phyloP scores from a whole-genome alignment of 2,113 vertebrate species.

The Dinomys branickii region DNA sequence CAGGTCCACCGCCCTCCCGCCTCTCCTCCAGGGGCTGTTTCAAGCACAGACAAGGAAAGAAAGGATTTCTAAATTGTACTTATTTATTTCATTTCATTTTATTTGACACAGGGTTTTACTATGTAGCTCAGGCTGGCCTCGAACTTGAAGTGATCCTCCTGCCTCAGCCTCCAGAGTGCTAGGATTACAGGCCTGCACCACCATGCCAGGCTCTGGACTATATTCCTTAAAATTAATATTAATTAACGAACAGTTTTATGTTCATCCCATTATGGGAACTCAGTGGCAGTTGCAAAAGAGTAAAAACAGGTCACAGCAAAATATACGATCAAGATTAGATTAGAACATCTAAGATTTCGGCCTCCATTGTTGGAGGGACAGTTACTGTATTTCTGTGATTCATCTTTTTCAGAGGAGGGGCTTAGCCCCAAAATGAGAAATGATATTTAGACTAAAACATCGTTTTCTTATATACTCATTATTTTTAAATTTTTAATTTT shows the following conservation, averaged over 20 bases:
- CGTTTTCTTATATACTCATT: slow-evolving; percentile 14
- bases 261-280: neutral
- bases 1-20: neutral
- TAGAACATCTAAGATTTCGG: neutral
- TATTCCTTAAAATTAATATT: slow-evolving; percentile 59
- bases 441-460: slow-evolving; percentile 54
- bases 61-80: slow-evolving; percentile 67
- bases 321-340: slow-evolving; percentile 36
- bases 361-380: slow-evolving; percentile 23
- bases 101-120: neutral
- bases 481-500: neutral
- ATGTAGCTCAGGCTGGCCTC: neutral
- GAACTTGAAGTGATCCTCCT: neutral
- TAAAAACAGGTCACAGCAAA: slow-evolving; percentile 66
- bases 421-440: slow-evolving; percentile 70
- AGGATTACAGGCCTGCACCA: neutral
- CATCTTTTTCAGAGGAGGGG: neutral
- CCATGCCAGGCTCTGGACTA: neutral
- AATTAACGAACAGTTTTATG: slow-evolving; percentile 54
- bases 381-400: neutral
- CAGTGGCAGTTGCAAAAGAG: slow-evolving; percentile 62
- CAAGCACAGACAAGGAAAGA: slow-evolving; percentile 53
- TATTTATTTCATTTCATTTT: neutral
- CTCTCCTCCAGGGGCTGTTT: slow-evolving; percentile 63
- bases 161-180: neutral